Base-by-base conservation (phyloP, 2,113 vertebrate genomes). In the Halcyon malimbica region DNA sequence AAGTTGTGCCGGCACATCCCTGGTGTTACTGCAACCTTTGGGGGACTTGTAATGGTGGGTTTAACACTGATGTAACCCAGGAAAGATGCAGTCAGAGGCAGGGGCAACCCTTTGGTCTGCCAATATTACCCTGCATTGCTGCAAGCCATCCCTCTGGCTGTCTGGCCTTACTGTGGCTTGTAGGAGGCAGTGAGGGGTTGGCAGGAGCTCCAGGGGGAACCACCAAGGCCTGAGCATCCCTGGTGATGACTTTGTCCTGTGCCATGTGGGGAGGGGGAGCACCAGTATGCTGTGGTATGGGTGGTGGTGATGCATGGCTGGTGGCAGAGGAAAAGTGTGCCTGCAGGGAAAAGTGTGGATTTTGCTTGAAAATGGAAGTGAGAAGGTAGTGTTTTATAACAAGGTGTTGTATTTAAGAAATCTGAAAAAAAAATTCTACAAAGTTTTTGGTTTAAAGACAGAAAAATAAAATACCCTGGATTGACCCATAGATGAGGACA, bases 381-480 rank as follows among this genome's bases (percentile, higher is more conserved):
- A 89, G 51, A 70, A 71, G 4, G 3, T 20, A 82, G 16, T n/a
- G 33, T 3, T 89, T 95, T 71, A 24, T 82, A 91, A 71, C 68
- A 23, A n/a, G 13, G 41, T 37, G 54, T 48, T 11, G 70, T 67
- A 59, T 80, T 83, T 67, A 81, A 75, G 25, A 94, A 87, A 60
- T 35, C 24, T 56, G 44, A 64, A 92, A 63, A 92, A 84, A 75
- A 51, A 3, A 3, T 59, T 69, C 19, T 44, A 59, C 39, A 67
- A 80, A 57, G 54, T 16, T 69, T 85, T 83, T 80, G 13, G 44
- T 70, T 86, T 83, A 54, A 96, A 68, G 35, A 41, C 33, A 89
- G 76, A 75, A 89, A 78, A 83, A 87, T 76, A 56, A 68, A 92
- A 91, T 54, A 56, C 37, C 42, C 80, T 1, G 41, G 35, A 37